Conservation (phyloP, 1,140 invertebrate genomes). For the Coboldia fuscipes region DNA sequence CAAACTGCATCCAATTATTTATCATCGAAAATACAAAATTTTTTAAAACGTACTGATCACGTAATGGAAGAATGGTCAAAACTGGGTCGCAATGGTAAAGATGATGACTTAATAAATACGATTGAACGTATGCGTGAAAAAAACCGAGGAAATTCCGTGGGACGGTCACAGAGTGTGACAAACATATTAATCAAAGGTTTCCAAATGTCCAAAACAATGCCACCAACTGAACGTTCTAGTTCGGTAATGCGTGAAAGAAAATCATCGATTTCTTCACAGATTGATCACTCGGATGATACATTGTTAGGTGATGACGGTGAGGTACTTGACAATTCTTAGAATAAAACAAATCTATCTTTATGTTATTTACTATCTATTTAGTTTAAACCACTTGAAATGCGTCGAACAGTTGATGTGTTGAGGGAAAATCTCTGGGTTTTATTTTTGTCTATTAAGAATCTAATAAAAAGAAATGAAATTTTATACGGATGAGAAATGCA, state of each 20-base stretch:
- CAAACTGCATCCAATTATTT: slow-evolving; percentile 51
- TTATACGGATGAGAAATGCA: too few species aligned
- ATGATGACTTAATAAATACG: slow-evolving; percentile 17
- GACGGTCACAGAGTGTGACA: slow-evolving; percentile 45
- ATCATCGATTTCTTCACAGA: slow-evolving; percentile 6
- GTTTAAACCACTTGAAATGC: too few species aligned
- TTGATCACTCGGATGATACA: slow-evolving; percentile 7
- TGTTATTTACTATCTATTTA: too few species aligned
- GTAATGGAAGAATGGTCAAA: slow-evolving; percentile 64
- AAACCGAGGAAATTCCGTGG: slow-evolving; percentile 20
- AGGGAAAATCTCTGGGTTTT: too few species aligned
- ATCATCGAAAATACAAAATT: slow-evolving; percentile 51
- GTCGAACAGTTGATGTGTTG: too few species aligned
- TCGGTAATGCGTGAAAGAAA: slow-evolving; percentile 24
- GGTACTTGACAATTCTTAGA: not conserved
- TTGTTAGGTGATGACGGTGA: slow-evolving; percentile 2
- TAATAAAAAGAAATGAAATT: too few species aligned
- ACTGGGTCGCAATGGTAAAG: slow-evolving; percentile 25
- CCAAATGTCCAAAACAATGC: slow-evolving; percentile 39
- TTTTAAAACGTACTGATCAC: slow-evolving; percentile 60
- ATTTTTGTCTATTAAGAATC: too few species aligned
- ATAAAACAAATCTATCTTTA: not conserved
- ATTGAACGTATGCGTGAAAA: slow-evolving; percentile 13
- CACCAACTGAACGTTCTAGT: slow-evolving; percentile 20
- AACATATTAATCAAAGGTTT: slow-evolving; percentile 63